phyloP scores from a whole-genome alignment of 2,888 invertebrate genomes.

The Arge pagana region DNA sequence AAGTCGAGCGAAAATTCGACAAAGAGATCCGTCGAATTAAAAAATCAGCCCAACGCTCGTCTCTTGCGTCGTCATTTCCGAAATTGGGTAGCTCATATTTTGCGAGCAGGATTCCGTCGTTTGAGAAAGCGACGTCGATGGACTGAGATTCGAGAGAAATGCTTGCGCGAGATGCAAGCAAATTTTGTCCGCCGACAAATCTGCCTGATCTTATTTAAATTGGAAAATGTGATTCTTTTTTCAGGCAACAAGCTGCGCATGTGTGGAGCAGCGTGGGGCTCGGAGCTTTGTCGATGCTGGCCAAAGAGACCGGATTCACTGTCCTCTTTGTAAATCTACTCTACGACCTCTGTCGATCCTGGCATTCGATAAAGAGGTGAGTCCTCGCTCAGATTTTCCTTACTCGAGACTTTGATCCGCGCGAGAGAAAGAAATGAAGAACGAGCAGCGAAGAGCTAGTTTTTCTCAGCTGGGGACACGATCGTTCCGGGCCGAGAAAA shows the following conservation, averaged over 20 bases:
- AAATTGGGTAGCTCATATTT: too few relatives aligned
- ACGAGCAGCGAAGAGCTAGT: too few relatives aligned
- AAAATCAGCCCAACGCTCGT: too few relatives aligned
- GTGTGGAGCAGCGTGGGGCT: constrained; percentile 73
- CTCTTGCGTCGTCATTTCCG: too few relatives aligned
- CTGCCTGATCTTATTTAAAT: constrained; percentile 26
- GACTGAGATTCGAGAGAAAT: too few relatives aligned
- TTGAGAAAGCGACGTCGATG: too few relatives aligned
- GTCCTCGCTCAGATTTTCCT: constrained; percentile 27
- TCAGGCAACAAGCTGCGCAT: constrained; percentile 57
- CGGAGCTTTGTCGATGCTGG: constrained; percentile 80
- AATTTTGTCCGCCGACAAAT: neutral
- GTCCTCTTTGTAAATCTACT: constrained; percentile 77
- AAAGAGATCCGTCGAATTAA: too few relatives aligned
- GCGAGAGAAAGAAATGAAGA: constrained; percentile 1
- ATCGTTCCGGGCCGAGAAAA: too few relatives aligned
- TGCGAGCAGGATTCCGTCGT: too few relatives aligned
- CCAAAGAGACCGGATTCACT: constrained; percentile 86
- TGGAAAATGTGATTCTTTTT: constrained; percentile 33
- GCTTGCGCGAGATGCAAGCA: too few relatives aligned
- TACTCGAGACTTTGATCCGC: constrained; percentile 2
- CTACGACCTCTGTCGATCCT: constrained; percentile 77
- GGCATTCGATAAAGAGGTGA: constrained; percentile 71
- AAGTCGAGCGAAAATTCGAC: too few relatives aligned
- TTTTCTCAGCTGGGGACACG: too few relatives aligned